Evolutionary conservation across 2,797 vertebrate genomes (phyloP).

Genomic region (Melanotaenia boesemani): DNA sequence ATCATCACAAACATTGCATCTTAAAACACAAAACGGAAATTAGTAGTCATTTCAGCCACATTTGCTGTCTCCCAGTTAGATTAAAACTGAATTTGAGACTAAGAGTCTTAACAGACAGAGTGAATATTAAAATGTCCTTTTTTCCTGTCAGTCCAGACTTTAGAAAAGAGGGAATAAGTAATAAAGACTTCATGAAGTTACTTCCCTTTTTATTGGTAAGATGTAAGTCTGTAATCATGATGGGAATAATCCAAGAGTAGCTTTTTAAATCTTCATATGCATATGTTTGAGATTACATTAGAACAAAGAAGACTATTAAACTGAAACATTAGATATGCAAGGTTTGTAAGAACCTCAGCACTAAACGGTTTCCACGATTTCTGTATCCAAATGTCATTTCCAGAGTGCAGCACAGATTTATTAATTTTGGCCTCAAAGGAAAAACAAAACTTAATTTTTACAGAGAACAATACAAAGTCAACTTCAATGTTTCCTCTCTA

Average conservation of each 20-base stretch:
- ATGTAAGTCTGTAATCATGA: background rate
- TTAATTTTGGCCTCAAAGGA: background rate
- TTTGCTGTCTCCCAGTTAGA: background rate
- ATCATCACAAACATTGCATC: background rate
- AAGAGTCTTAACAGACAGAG: background rate
- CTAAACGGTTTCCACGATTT: background rate
- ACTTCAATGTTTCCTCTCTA: no score
- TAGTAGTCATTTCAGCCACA: background rate
- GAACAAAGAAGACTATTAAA: background rate
- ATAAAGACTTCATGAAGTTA: no score
- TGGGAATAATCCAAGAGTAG: background rate
- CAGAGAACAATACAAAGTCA: background rate
- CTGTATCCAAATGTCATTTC: background rate
- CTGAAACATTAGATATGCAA: background rate
- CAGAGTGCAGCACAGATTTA: background rate
- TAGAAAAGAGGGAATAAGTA: background rate
- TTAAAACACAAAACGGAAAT: background rate
- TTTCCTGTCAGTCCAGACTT: background rate
- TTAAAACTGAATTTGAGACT: background rate
- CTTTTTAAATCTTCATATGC: no score
- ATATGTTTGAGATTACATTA: no score
- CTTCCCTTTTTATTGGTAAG: background rate
- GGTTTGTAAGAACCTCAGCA: background rate
- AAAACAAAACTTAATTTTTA: background rate
- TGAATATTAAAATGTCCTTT: background rate